Evolutionary conservation across 1,140 invertebrate genomes (phyloP).

Genomic region (Orchesella cincta): DNA sequence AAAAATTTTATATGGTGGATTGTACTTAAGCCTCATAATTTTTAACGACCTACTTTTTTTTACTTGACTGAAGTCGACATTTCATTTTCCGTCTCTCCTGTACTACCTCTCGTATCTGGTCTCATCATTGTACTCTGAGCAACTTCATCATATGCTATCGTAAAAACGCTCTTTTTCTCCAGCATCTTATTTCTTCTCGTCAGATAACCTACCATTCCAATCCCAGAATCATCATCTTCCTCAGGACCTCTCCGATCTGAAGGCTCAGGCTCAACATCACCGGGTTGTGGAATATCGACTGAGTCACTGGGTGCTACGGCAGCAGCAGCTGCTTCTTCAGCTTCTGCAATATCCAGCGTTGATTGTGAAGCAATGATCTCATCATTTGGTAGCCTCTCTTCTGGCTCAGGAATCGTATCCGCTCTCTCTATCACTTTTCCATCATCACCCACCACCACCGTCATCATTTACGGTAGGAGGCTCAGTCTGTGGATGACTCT

Average conservation of each 20-base stretch:
- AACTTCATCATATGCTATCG: slow-evolving; percentile 87
- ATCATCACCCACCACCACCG: not conserved
- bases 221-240: slow-evolving; percentile 49
- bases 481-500: not conserved
- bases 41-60: not conserved
- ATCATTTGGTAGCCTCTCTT: not conserved
- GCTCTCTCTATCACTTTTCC: not conserved
- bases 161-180: slow-evolving; percentile 91
- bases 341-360: slow-evolving; percentile 26
- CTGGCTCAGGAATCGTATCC: not conserved
- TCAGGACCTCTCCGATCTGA: slow-evolving; percentile 14
- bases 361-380: slow-evolving; percentile 4
- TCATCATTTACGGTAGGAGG: not conserved
- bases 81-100: slow-evolving; percentile 17
- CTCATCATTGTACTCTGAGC: slow-evolving; percentile 64
- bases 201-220: slow-evolving; percentile 50
- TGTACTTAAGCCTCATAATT: too few species aligned
- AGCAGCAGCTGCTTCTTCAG: not conserved
- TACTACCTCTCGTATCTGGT: slow-evolving; percentile 56
- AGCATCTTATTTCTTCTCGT: slow-evolving; percentile 66
- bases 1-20: too few species aligned
- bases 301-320: not conserved
- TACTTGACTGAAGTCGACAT: not conserved
- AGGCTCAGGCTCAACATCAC: slow-evolving; percentile 12
- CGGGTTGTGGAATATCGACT: not conserved